Conservation (phyloP, 2,113 vertebrate genomes). For the Plectropomus leopardus region DNA sequence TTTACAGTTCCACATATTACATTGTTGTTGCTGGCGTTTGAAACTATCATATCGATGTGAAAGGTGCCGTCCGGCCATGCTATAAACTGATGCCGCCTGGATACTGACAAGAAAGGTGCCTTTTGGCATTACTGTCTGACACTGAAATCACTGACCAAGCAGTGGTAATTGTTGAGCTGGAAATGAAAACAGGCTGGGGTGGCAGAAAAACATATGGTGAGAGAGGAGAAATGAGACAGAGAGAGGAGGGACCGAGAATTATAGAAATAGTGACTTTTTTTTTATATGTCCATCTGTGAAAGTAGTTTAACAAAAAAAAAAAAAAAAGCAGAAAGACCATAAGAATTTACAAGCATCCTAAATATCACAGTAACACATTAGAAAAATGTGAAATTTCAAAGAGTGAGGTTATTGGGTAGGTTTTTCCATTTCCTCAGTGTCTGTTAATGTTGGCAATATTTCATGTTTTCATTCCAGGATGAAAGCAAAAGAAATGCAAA, state of each 20-base stretch:
- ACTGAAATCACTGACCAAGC: too few relatives aligned
- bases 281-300: neutral
- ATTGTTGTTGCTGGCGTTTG: too few relatives aligned
- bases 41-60: too few relatives aligned
- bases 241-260: neutral
- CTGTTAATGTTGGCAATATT: neutral
- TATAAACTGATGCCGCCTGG: too few relatives aligned
- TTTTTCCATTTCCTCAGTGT: neutral
- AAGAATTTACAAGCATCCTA: neutral
- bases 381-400: neutral
- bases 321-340: too few relatives aligned
- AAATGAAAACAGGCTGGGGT: too few relatives aligned
- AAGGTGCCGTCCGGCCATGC: too few relatives aligned
- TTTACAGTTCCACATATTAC: too few relatives aligned
- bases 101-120: too few relatives aligned
- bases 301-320: neutral
- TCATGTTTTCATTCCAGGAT: neutral
- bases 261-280: neutral
- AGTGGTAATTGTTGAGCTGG: too few relatives aligned
- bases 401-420: neutral
- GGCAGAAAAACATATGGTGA: neutral
- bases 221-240: neutral
- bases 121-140: too few relatives aligned
- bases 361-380: neutral
- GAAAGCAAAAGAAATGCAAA: neutral